Evolutionary conservation across 2,888 invertebrate genomes (phyloP).

Genomic region (Leptothorax acervorum): DNA sequence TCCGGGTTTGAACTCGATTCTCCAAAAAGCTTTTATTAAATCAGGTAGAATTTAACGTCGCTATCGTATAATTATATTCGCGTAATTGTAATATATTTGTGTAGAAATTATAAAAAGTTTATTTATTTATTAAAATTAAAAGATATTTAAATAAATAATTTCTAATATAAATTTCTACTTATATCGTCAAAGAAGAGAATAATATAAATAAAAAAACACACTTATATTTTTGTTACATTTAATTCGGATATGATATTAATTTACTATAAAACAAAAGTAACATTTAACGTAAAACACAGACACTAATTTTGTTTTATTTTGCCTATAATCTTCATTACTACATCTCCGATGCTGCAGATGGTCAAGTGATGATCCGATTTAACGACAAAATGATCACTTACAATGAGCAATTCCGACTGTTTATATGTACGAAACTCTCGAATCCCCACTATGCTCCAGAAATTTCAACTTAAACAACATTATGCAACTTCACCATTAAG

Average conservation of each 20-base stretch:
- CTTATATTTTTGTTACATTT: constrained; percentile 7
- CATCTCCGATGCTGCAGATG: no score
- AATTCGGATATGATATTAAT: constrained; percentile 6
- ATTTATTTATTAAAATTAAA: neutral
- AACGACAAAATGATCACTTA: no score
- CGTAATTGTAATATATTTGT: constrained; percentile 12
- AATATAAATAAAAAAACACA: neutral
- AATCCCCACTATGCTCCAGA: no score
- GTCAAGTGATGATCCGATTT: no score
- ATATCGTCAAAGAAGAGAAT: neutral
- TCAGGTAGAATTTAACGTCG: constrained; percentile 85
- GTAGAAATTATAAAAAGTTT: constrained; percentile 9
- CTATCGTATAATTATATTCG: constrained; percentile 8
- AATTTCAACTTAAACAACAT: no score
- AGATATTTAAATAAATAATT: neutral
- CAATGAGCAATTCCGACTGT: no score
- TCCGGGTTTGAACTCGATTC: constrained; percentile 92
- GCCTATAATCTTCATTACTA: neutral
- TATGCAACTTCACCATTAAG: no score
- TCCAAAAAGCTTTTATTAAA: constrained; percentile 91
- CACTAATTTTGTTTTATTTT: neutral
- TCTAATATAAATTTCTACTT: neutral
- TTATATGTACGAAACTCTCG: no score
- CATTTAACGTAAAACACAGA: neutral
- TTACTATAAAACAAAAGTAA: neutral